Evolutionary conservation across 2,113 vertebrate species (phyloP), one percentile per base, ranked within the genome.

Genomic region (Prunella himalayana): DNA sequence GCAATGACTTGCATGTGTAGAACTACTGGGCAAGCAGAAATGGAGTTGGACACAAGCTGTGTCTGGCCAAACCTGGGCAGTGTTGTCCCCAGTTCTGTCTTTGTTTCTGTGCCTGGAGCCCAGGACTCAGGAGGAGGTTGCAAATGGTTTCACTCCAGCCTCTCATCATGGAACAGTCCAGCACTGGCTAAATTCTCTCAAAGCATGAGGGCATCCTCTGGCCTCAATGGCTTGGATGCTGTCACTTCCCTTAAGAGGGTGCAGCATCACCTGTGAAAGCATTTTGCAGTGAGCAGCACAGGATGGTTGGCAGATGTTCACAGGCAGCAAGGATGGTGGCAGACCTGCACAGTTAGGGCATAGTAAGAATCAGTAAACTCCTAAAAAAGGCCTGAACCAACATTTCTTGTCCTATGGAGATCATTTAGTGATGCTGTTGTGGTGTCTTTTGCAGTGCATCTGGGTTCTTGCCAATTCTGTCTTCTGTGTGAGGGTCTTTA

Each of bases 171-270:
- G 8, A 21, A 82, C 5, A 18, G 44, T 37, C 35, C 37, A 64
- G 25, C 41, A 54, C 22, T 61, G 73, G 53, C 49, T 79, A 16
- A 51, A 60, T 69, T 14, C 25, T 25, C 23, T 33, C 42, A 25
- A 47, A 68, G 35, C 15, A 24, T 0, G 1, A 47, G 6, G 12
- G 20, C 5, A 2, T 83, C 21, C 37, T 35, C 39, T 56, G 37
- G 11, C 56, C 23, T 86, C 24, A 33, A 0, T 41, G 30, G 27
- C 21, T 45, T 0, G 1, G 53, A 72, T 44, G 44, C 7, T 80
- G 15, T 28, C 23, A 15, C 11, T 47, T 56, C 13, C 27, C 2
- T 0, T 18, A 31, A 17, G 7, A 49, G 10, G 5, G 2, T 23
- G 44, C 22, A 51, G 14, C 17, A 15, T 70, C 44, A 44, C 10